Evolutionary conservation across 2,888 invertebrate species (phyloP).

Genomic region (Trichopoda pennipes): DNA sequence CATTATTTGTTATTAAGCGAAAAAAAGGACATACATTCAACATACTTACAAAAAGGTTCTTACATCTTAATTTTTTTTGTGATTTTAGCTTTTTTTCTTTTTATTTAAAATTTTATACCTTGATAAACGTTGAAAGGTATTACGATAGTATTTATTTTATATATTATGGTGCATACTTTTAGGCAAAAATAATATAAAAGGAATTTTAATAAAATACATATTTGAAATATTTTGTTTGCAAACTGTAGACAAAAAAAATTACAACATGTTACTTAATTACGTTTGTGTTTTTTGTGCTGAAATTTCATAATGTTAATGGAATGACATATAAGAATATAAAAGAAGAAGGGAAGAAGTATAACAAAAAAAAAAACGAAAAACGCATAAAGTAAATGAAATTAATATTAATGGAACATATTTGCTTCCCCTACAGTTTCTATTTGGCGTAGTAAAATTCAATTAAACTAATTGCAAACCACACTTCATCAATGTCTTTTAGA

Average conservation of each 20-base stretch:
- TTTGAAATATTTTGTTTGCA: no score
- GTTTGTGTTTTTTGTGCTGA: no score
- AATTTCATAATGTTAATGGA: no score
- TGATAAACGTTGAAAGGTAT: no score
- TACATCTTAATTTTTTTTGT: no score
- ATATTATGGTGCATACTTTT: slow-evolving; percentile 20
- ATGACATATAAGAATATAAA: no score
- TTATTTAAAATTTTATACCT: no score
- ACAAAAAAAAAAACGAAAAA: not conserved
- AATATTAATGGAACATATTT: slow-evolving; percentile 11
- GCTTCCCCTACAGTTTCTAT: not conserved
- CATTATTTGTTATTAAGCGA: slow-evolving; percentile 51
- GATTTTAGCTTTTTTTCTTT: no score
- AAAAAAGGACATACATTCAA: not conserved
- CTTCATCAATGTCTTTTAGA: slow-evolving; percentile 65
- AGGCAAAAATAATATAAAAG: slow-evolving; percentile 2
- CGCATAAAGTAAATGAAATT: not conserved
- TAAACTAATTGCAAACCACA: slow-evolving; percentile 45
- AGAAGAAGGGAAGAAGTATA: no score
- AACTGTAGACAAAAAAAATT: no score
- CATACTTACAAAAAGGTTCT: not conserved
- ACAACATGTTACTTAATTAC: no score
- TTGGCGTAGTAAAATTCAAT: slow-evolving; percentile 22
- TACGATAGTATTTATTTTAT: no score
- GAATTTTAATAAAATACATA: not conserved